These are phyloP conservation scores for Anthoscopus minutus DNA, from an alignment of 2,113 vertebrate genomes.

Conservation along the genomic window DNA sequence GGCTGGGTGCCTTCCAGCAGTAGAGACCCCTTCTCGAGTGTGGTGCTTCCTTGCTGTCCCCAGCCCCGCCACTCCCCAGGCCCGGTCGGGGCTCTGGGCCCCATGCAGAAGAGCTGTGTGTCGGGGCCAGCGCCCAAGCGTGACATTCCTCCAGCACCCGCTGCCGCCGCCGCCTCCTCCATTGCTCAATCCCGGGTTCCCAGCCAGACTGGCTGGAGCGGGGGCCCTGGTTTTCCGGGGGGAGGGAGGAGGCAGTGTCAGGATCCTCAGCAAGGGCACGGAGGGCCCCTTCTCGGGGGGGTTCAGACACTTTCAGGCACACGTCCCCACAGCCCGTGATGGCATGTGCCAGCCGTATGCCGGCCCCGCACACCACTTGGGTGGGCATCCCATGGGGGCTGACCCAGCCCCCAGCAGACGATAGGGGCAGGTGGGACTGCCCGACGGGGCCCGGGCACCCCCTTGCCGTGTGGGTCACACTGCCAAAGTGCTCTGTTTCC, in stretches of 20 bases:
- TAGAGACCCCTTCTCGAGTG: background rate
- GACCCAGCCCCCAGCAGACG: fast-evolving
- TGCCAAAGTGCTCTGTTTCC: constrained; percentile 52
- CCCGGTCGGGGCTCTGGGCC: background rate
- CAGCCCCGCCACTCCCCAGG: background rate
- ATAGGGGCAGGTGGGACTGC: fast-evolving
- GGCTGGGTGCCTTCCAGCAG: background rate
- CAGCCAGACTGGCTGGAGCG: constrained; percentile 47
- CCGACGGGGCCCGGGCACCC: background rate
- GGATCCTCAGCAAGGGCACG: background rate
- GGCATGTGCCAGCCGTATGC: background rate
- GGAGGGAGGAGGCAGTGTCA: constrained; percentile 33
- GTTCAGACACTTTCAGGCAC: background rate
- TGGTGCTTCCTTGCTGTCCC: background rate
- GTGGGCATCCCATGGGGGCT: background rate
- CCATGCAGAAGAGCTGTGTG: background rate
- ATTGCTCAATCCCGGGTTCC: constrained; percentile 54
- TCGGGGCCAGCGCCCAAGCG: constrained; percentile 4
- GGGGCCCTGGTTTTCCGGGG: constrained; percentile 41
- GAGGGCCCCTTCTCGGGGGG: constrained; percentile 24
- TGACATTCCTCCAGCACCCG: constrained; percentile 47
- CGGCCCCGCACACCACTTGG: fast-evolving
- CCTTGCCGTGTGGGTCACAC: background rate
- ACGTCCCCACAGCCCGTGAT: fast-evolving
- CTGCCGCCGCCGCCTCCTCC: constrained; percentile 8